Conservation (phyloP, 2,888 invertebrate species). For the Cheilosia pagana region DNA sequence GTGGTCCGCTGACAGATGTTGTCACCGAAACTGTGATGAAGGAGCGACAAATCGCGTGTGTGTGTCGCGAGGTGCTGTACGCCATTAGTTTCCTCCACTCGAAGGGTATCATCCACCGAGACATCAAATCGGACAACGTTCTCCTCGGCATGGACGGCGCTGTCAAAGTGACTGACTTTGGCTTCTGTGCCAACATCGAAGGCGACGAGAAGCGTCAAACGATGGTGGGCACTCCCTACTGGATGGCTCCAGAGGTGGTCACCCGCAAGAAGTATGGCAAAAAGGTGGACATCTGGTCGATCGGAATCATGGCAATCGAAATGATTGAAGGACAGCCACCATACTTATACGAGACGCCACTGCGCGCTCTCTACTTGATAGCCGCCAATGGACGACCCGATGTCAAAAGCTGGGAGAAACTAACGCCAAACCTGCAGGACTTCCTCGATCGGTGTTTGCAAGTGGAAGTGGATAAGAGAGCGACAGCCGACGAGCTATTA, state of each 20-base stretch:
- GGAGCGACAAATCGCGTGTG: conserved; percentile 97
- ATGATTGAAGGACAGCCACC: conserved; percentile 99
- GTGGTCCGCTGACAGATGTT: conserved; percentile 98
- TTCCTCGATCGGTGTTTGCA: conserved; percentile 95
- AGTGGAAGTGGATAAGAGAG: conserved; percentile 94
- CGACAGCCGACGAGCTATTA: conserved; percentile 93
- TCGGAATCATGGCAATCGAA: conserved; percentile 98
- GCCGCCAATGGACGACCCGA: conserved; percentile 97
- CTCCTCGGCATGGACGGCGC: conserved; percentile 95
- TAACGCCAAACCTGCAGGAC: conserved; percentile 91
- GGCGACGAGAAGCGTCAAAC: conserved; percentile 98
- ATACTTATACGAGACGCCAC: conserved; percentile 96
- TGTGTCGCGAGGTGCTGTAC: conserved; percentile 94
- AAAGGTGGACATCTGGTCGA: conserved; percentile 96
- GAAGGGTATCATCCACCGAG: conserved; percentile 95
- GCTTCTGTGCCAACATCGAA: conserved; percentile 98
- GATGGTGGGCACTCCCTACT: conserved; percentile 99
- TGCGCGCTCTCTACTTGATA: conserved; percentile 96
- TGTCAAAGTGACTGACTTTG: conserved; percentile 97
- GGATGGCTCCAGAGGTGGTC: conserved; percentile 99
- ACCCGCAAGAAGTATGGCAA: conserved; percentile 97
- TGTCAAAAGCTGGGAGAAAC: conserved; percentile 91
- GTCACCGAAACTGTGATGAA: conserved; percentile 99
- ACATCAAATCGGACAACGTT: conserved; percentile 99
- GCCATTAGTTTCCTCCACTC: conserved; percentile 95